These are phyloP conservation scores for Ypsolopha scabrella DNA, from an alignment of 2,888 invertebrate genomes.

Conservation along the genomic window DNA sequence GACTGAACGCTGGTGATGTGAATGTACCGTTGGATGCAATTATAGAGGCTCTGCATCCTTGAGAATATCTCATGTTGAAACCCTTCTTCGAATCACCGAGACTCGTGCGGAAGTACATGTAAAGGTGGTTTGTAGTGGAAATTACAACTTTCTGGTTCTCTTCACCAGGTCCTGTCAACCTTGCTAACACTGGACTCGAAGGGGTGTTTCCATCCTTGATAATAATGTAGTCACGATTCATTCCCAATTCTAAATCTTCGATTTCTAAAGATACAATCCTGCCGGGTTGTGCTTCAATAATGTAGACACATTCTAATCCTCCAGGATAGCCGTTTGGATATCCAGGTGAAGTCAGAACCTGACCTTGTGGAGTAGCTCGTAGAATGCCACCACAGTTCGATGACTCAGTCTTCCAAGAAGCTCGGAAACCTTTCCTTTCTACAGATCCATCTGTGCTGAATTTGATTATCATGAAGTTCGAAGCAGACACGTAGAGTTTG, in stretches of 20 bases:
- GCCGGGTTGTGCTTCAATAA: conserved; percentile 90
- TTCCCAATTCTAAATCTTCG: conserved; percentile 86
- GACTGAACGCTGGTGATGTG: conserved; percentile 88
- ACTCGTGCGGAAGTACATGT: conserved; percentile 92
- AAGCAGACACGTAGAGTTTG: conserved; percentile 91
- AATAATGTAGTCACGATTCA: conserved; percentile 87
- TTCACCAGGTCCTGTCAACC: conserved; percentile 82
- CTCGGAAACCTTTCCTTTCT: conserved; percentile 93
- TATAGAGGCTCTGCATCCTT: conserved; percentile 90
- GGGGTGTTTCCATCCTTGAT: conserved; percentile 93
- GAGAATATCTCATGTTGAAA: conserved; percentile 82
- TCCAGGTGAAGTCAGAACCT: conserved; percentile 90
- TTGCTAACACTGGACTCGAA: conserved; percentile 85
- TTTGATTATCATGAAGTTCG: conserved; percentile 98
- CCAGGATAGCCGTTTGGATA: conserved; percentile 95
- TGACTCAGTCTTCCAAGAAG: conserved; percentile 95
- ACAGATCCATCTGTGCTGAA: conserved; percentile 96
- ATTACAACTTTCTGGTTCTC: conserved; percentile 86
- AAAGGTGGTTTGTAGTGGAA: conserved; percentile 90
- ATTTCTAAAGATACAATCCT: conserved; percentile 93
- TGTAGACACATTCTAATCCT: conserved; percentile 95
- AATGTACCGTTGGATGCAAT: conserved; percentile 87
- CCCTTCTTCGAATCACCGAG: conserved; percentile 91
- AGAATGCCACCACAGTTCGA: conserved; percentile 92
- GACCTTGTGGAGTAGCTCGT: conserved; percentile 88